Evolutionary conservation across 2,113 vertebrate species (phyloP), one percentile per base, ranked within the genome.

Genomic region (Rhinoderma darwinii): DNA sequence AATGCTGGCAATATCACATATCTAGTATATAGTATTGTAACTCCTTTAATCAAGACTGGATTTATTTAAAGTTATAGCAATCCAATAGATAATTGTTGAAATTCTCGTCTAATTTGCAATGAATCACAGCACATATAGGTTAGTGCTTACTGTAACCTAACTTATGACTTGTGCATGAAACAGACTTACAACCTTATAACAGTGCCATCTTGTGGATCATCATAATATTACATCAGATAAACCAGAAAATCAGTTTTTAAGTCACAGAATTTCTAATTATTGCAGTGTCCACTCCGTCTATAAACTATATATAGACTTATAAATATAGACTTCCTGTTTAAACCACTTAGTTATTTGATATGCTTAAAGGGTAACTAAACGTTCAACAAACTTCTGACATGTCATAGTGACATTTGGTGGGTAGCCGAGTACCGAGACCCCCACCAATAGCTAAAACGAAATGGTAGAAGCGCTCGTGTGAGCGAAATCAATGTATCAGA

Each of bases 161-260:
- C 56, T n/a, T 80, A 37, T 12, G 11, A 39, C 47, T 56, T 25
- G 76, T 22, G 32, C 3, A 1, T 35, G 2, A 59, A 20, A 14
- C 43, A 18, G 0, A 25, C n/a, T 10, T 27, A 56, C 41, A 27
- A 43, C 2, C 37, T 35, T 39, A 15, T 66, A 61, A 59, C 41
- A 37, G 39, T 22, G 7, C 73, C 73, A 74, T 77, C 84, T 76
- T 50, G 84, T 85, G 84, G 72, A 35, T 9, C 7, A 47, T 66
- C 10, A 25, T 47, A 14, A 32, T 35, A 85, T 66, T 66, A 85
- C 74, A 85, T 9, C 47, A 37, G 27, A 78, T 14, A 7, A 9
- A 47, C 9, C 35, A 35, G 17, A 70, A 20, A 37, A 70, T 37
- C 72, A 9, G 39, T 35, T 22, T 39, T 2, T 72, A 59, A 25